phyloP scores from a whole-genome alignment of 2,797 vertebrate genomes.

The Liparis tanakae region DNA sequence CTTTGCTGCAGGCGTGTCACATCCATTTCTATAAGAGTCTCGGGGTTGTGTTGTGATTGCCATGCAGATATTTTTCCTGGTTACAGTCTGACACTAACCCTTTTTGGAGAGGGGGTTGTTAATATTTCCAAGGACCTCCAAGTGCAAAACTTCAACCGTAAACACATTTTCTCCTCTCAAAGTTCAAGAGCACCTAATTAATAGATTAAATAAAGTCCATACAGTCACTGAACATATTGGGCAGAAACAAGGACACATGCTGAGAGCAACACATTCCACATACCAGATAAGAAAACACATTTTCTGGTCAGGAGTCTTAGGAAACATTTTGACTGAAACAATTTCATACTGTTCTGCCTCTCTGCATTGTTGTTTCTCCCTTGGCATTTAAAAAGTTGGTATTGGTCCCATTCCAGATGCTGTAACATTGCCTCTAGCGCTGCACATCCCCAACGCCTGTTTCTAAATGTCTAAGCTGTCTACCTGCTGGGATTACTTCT shows the following conservation, averaged over 20 bases:
- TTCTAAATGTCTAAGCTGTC: conserved; percentile 36
- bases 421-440: conserved; percentile 20
- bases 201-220: conserved; percentile 26
- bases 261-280: conserved; percentile 42
- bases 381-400: conserved; percentile 33
- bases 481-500: conserved; percentile 53
- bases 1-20: conserved; percentile 83
- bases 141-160: conserved; percentile 22
- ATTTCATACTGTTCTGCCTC: conserved; percentile 56
- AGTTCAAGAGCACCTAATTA: conserved; percentile 32
- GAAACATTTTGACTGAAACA: conserved; percentile 46
- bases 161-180: conserved; percentile 10
- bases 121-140: conserved; percentile 29
- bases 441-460: conserved; percentile 29
- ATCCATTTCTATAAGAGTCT: conserved; percentile 57
- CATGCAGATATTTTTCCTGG: conserved; percentile 41
- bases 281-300: conserved; percentile 60
- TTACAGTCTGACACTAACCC: conserved; percentile 22
- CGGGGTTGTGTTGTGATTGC: conserved; percentile 36
- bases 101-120: neutral
- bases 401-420: conserved; percentile 43
- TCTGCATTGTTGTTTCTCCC: conserved; percentile 17
- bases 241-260: conserved; percentile 49
- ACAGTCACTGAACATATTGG: conserved; percentile 18
- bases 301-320: conserved; percentile 46